phyloP scores from a whole-genome alignment of 2,113 vertebrate species.

The Ameiurus melas region DNA sequence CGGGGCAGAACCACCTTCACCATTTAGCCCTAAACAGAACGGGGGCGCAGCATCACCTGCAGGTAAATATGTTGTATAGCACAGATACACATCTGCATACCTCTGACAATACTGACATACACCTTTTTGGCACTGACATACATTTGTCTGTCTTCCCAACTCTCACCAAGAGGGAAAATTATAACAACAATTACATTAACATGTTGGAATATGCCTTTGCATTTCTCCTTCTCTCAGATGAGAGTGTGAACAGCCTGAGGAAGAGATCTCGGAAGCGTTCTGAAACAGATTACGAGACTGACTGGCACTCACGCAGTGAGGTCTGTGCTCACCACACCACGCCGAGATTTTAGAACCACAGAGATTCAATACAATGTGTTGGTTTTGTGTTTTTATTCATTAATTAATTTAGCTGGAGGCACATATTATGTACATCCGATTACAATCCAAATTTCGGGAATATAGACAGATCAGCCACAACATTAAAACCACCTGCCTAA shows the following conservation, averaged over 20 bases:
- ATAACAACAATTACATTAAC: not conserved
- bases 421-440: not conserved
- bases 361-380: not conserved
- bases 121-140: not conserved
- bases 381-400: not conserved
- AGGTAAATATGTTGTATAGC: conserved; percentile 52
- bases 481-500: too few relatives aligned
- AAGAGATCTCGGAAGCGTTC: conserved; percentile 69
- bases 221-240: conserved; percentile 40
- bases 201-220: not conserved
- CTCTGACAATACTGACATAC: not conserved
- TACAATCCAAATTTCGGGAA: not conserved
- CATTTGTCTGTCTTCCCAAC: not conserved
- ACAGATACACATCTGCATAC: not conserved
- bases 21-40: conserved; percentile 75
- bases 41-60: conserved; percentile 71
- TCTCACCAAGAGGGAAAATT: not conserved
- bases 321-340: conserved; percentile 46
- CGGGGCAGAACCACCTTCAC: conserved; percentile 72
- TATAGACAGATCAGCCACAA: not conserved
- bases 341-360: conserved; percentile 11
- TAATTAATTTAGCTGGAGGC: not conserved
- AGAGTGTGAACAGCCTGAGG: conserved; percentile 53
- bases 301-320: conserved; percentile 68
- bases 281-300: conserved; percentile 59